These are phyloP conservation scores for Andinoacara biseriatus DNA, from an alignment of 2,113 vertebrate species.

Conservation along the genomic window DNA sequence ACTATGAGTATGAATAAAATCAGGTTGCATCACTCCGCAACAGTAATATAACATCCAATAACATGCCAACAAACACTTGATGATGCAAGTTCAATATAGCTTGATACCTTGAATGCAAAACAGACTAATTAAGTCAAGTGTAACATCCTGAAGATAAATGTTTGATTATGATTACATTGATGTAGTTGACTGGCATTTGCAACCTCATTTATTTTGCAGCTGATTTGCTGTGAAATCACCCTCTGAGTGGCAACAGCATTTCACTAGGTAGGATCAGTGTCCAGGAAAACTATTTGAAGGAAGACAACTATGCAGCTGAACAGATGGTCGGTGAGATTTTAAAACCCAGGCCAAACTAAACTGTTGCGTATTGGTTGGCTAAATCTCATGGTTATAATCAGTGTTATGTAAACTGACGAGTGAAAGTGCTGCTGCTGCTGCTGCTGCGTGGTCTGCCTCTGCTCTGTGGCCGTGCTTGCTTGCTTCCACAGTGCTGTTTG, in stretches of 20 bases:
- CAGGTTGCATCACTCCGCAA: not conserved
- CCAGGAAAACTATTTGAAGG: conserved; percentile 57
- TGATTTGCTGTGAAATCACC: not conserved
- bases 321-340: conserved; percentile 83
- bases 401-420: conserved; percentile 78
- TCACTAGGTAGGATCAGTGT: conserved; percentile 21
- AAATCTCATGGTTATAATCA: conserved; percentile 76
- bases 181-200: no score
- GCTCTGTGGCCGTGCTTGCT: conserved; percentile 26
- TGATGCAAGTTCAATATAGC: not conserved
- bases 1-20: not conserved
- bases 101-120: not conserved
- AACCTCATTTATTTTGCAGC: not conserved
- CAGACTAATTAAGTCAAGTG: not conserved
- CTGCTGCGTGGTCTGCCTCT: conserved; percentile 57
- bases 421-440: conserved; percentile 47
- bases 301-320: conserved; percentile 72
- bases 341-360: conserved; percentile 72
- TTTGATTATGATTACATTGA: not conserved
- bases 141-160: not conserved
- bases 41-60: not conserved
- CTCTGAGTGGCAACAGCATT: conserved; percentile 7
- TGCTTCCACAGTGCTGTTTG: conserved; percentile 8
- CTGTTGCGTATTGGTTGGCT: conserved; percentile 65
- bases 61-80: not conserved